Percentiles rank a stretch among this genome's conserved stretches.
Conservation (phyloP, 2,797 vertebrate species). For the Antennarius maculatus region DNA sequence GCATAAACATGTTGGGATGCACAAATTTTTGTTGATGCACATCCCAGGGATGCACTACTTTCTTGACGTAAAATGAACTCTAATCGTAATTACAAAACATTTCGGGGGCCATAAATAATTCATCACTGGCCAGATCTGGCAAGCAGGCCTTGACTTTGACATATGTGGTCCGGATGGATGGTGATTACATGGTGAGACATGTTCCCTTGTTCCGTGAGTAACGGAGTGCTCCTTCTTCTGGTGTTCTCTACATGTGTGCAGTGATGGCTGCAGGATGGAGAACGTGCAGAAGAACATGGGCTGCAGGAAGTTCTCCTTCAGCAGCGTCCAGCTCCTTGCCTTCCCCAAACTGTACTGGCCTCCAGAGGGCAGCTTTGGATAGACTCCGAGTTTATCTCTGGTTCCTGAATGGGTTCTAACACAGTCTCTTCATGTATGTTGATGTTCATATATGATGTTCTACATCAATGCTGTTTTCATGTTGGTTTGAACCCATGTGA, state of each 20-base stretch:
- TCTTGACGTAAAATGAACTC: too few relatives aligned
- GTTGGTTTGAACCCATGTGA: neutral
- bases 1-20: too few relatives aligned
- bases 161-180: too few relatives aligned
- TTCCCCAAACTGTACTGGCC: slow-evolving; percentile 93
- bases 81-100: too few relatives aligned
- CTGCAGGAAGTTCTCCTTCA: slow-evolving; percentile 90
- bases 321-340: slow-evolving; percentile 89
- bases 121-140: too few relatives aligned
- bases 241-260: slow-evolving; percentile 45
- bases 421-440: slow-evolving; percentile 1
- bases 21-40: too few relatives aligned
- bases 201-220: too few relatives aligned
- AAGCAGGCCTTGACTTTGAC: too few relatives aligned
- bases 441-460: neutral
- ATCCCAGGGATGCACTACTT: too few relatives aligned
- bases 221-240: neutral
- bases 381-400: slow-evolving; percentile 12
- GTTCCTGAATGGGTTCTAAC: neutral
- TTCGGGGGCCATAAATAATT: too few relatives aligned
- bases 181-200: too few relatives aligned
- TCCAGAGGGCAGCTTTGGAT: slow-evolving; percentile 91
- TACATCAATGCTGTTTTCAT: neutral
- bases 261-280: slow-evolving; percentile 92
- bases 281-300: slow-evolving; percentile 92